These are phyloP conservation scores for Drosophila monieri DNA, from an alignment of 2,888 invertebrate genomes.

Conservation along the genomic window DNA sequence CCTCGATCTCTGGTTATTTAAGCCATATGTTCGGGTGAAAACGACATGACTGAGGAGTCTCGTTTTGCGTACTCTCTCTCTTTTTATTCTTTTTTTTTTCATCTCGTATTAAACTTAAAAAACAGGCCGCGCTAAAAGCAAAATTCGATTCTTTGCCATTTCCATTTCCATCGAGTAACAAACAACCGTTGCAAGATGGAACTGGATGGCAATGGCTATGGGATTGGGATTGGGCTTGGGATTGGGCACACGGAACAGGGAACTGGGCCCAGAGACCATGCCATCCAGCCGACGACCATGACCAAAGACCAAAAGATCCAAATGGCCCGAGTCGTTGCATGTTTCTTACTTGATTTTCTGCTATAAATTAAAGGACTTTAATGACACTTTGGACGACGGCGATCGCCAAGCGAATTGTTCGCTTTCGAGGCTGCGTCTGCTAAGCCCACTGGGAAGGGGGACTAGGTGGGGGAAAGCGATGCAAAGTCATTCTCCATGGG, in stretches of 20 bases:
- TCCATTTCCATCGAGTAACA: constrained; percentile 75
- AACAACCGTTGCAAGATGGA: constrained; percentile 69
- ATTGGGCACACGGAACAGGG: constrained; percentile 7
- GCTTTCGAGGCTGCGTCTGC: constrained; percentile 19
- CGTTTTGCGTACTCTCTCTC: constrained; percentile 1
- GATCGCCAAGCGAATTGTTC: constrained; percentile 59
- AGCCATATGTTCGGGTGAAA: constrained; percentile 72
- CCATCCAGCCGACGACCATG: constrained; percentile 45
- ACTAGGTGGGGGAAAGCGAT: constrained; percentile 26
- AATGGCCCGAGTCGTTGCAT: constrained; percentile 73
- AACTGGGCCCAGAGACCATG: constrained; percentile 32
- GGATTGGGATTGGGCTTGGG: constrained; percentile 11
- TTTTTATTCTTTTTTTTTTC: neutral
- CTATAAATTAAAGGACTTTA: constrained; percentile 79
- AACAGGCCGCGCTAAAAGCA: constrained; percentile 79
- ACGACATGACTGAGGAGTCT: constrained; percentile 61
- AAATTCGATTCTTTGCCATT: constrained; percentile 73
- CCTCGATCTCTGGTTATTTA: constrained; percentile 39
- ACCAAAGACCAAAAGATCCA: constrained; percentile 43
- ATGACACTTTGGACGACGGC: constrained; percentile 78
- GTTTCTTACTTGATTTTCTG: constrained; percentile 79
- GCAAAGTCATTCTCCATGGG: constrained; percentile 63
- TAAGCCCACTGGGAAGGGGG: neutral
- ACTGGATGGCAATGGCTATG: constrained; percentile 20
- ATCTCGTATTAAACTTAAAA: constrained; percentile 40